A percentile compares a stretch with the other conserved stretches of the same genome.
These are phyloP conservation scores for Phoenoteleia sp. DNA, from an alignment of 2,888 invertebrate species.

Conservation along the genomic window DNA sequence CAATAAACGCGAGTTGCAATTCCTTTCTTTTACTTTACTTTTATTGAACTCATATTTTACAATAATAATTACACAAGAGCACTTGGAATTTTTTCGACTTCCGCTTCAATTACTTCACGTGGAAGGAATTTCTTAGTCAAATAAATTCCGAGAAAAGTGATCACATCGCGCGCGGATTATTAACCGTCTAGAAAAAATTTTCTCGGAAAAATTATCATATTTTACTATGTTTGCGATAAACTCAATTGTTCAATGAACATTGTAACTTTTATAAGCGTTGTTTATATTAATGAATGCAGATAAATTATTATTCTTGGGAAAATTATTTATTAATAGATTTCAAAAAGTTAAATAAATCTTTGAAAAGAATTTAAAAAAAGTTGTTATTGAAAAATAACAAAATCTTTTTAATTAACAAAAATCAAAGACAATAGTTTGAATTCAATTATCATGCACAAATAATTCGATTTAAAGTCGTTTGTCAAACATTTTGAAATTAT, in stretches of 20 bases:
- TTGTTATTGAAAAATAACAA: no score
- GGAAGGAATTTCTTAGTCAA: constrained; percentile 40
- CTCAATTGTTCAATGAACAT: background rate
- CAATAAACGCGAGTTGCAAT: background rate
- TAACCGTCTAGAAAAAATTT: background rate
- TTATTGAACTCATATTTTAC: background rate
- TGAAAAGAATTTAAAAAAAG: no score
- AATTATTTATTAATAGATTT: no score
- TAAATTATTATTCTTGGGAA: no score
- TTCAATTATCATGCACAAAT: no score
- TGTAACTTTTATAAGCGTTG: background rate
- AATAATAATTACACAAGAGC: background rate
- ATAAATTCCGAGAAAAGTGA: constrained; percentile 36
- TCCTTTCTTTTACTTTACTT: background rate
- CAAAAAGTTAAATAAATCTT: no score
- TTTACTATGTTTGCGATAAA: no score
- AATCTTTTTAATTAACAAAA: no score
- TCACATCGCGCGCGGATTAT: constrained; percentile 7
- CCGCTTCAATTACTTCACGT: constrained; percentile 30
- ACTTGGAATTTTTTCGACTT: constrained; percentile 39
- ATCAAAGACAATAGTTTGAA: no score
- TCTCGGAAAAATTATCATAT: constrained; percentile 20
- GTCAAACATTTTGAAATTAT: no score
- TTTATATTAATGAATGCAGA: no score
- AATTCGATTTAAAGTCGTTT: no score